phyloP scores from a whole-genome alignment of 2,113 vertebrate genomes.

The Mixornis gularis region DNA sequence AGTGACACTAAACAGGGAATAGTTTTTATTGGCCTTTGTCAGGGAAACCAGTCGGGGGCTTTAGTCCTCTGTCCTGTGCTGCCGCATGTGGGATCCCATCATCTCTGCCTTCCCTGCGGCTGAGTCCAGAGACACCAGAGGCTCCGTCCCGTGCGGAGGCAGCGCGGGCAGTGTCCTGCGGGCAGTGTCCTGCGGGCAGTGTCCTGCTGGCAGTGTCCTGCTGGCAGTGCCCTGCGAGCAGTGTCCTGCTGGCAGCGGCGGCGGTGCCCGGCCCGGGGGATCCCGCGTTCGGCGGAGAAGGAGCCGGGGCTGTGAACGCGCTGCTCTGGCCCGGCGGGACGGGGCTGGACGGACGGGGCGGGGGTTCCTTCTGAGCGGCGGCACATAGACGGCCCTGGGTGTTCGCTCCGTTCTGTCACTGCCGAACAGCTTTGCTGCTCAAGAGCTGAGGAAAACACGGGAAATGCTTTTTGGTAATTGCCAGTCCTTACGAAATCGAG shows the following conservation, averaged over 20 bases:
- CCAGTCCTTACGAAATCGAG: background rate
- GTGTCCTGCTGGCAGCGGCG: background rate
- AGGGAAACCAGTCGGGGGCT: background rate
- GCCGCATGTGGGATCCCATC: background rate
- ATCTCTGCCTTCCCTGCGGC: background rate
- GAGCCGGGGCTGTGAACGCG: background rate
- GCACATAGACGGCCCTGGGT: fast-evolving
- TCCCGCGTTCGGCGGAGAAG: background rate
- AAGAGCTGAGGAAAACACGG: background rate
- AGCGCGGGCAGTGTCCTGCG: too few species aligned
- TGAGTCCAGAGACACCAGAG: background rate
- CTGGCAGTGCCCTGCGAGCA: too few species aligned
- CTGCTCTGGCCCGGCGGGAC: fast-evolving
- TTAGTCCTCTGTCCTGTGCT: background rate
- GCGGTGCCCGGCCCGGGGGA: background rate
- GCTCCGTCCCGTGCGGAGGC: background rate
- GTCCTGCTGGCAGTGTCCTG: too few species aligned
- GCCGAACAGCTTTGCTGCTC: background rate
- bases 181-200: too few species aligned
- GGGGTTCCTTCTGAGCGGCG: background rate
- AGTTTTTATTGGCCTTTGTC: background rate
- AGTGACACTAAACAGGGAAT: background rate
- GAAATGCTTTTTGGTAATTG: background rate
- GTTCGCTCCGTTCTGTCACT: too few species aligned
- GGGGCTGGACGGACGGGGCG: background rate